These are phyloP conservation scores for Nephrotoma guestfalica DNA, from an alignment of 2,888 invertebrate genomes.

Conservation along the genomic window DNA sequence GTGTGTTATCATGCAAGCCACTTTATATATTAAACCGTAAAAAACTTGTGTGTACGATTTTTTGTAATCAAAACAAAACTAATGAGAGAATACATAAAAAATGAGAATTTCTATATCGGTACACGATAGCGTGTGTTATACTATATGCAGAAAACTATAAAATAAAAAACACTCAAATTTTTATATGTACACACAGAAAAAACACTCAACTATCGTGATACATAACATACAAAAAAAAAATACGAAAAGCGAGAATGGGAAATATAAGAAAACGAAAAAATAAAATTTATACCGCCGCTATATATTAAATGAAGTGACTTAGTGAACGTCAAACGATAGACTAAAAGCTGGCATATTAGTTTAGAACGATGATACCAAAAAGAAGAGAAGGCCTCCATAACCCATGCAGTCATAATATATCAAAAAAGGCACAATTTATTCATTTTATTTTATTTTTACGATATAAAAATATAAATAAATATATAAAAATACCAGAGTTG, in stretches of 20 bases:
- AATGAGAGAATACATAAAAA: not conserved
- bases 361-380: constrained; percentile 3
- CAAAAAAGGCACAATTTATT: not conserved
- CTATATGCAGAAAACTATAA: not conserved
- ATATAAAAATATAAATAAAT: constrained; percentile 1
- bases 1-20: not conserved
- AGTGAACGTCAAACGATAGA: constrained; percentile 7
- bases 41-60: not conserved
- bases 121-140: not conserved
- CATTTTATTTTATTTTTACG: not conserved
- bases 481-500: not conserved
- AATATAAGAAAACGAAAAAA: not conserved
- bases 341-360: constrained; percentile 6
- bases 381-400: constrained; percentile 5
- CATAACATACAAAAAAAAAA: not conserved
- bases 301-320: constrained; percentile 1
- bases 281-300: not conserved
- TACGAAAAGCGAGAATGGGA: not conserved
- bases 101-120: not conserved
- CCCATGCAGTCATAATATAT: constrained; percentile 6
- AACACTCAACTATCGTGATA: not conserved
- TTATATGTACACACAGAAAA: not conserved
- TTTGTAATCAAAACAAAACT: not conserved
- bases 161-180: not conserved
- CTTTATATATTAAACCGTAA: not conserved